phyloP scores from a whole-genome alignment of 2,888 invertebrate species.

The Oxycera nigricornis region DNA sequence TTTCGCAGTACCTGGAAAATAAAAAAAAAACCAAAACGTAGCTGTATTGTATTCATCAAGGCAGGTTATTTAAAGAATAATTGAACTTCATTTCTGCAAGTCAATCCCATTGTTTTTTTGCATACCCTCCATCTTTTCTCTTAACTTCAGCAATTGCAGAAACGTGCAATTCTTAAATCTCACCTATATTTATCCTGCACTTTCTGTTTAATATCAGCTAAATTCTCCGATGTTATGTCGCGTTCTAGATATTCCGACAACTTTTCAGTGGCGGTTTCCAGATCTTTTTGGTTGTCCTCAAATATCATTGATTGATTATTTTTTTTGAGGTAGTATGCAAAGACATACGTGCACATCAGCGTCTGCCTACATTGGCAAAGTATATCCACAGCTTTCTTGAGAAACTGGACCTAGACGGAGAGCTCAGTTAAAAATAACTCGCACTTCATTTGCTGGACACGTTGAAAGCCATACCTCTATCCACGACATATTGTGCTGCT shows the following conservation, averaged over 20 bases:
- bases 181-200: slow-evolving; percentile 98
- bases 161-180: slow-evolving; percentile 37
- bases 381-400: slow-evolving; percentile 96
- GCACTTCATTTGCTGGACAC: neutral
- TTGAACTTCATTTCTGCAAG: neutral
- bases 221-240: slow-evolving; percentile 96
- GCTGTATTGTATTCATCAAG: neutral
- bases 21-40: slow-evolving; percentile 39
- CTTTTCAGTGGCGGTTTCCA: slow-evolving; percentile 96
- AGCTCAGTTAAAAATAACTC: neutral
- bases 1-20: slow-evolving; percentile 91
- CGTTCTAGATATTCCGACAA: slow-evolving; percentile 97
- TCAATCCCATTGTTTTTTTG: neutral
- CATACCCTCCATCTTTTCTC: neutral
- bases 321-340: slow-evolving; percentile 97
- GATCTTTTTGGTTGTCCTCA: slow-evolving; percentile 97
- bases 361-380: slow-evolving; percentile 97
- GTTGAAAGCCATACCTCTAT: slow-evolving; percentile 76
- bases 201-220: slow-evolving; percentile 97
- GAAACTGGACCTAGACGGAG: slow-evolving; percentile 83
- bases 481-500: slow-evolving; percentile 99
- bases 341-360: slow-evolving; percentile 99
- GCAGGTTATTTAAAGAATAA: neutral
- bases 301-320: slow-evolving; percentile 99
- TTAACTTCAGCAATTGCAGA: neutral